Evolutionary conservation across 2,888 invertebrate species (phyloP).

Genomic region (Dendrolimus houi): DNA sequence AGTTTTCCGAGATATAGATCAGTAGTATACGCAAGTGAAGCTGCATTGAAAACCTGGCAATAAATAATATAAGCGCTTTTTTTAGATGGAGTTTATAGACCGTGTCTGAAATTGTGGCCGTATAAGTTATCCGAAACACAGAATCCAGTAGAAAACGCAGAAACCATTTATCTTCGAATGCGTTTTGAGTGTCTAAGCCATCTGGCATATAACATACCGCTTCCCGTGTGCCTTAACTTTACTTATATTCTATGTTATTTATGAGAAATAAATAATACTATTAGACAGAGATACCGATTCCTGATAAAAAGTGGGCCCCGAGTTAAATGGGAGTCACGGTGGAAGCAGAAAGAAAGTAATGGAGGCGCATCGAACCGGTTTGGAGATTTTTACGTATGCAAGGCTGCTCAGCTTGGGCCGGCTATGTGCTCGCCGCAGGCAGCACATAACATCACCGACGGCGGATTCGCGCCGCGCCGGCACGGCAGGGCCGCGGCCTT

Average conservation of each 20-base stretch:
- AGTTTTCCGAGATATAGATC: too few species aligned
- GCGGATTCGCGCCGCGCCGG: slow-evolving; percentile 57
- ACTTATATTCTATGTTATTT: slow-evolving; percentile 72
- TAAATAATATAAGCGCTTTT: too few species aligned
- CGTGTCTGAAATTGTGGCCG: slow-evolving; percentile 43
- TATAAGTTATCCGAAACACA: slow-evolving; percentile 46
- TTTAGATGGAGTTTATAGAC: slow-evolving; percentile 6
- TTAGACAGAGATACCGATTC: slow-evolving; percentile 75
- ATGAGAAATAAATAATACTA: slow-evolving; percentile 77
- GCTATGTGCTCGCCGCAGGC: slow-evolving; percentile 60
- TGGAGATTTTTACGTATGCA: slow-evolving; percentile 76
- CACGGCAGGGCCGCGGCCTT: slow-evolving; percentile 21
- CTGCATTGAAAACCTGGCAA: too few species aligned
- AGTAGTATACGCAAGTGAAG: too few species aligned
- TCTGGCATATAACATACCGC: slow-evolving; percentile 66
- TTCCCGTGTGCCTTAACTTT: slow-evolving; percentile 69
- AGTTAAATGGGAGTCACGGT: slow-evolving; percentile 74
- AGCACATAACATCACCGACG: slow-evolving; percentile 64
- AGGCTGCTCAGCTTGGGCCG: slow-evolving; percentile 57
- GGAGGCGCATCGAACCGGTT: slow-evolving; percentile 75
- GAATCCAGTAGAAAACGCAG: slow-evolving; percentile 42
- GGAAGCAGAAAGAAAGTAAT: slow-evolving; percentile 76
- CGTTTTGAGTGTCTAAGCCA: slow-evolving; percentile 18
- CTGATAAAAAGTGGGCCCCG: slow-evolving; percentile 74
- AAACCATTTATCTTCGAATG: slow-evolving; percentile 51